Evolutionary conservation across 2,113 vertebrate genomes (phyloP).

Genomic region (Calidris pugnax): DNA sequence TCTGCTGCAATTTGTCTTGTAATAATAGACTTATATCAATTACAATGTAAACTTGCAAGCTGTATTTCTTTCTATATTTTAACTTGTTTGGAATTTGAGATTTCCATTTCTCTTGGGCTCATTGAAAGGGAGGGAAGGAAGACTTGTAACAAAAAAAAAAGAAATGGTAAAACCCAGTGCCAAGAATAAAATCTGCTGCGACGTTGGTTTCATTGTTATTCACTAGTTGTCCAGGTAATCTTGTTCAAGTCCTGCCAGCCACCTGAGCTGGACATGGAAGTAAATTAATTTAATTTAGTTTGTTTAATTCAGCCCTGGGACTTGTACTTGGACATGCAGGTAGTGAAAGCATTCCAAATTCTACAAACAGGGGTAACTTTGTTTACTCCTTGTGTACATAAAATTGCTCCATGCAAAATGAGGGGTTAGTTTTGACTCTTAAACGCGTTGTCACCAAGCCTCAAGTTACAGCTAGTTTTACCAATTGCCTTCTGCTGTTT

Average conservation of each 20-base stretch:
- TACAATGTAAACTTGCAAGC: slow-evolving; percentile 28
- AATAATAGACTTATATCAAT: slow-evolving; percentile 50
- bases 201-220: not conserved
- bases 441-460: not conserved
- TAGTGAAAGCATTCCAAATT: not conserved
- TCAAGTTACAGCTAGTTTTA: not conserved
- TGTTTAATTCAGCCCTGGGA: not conserved
- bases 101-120: not conserved
- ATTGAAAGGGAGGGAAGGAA: not conserved
- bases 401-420: not conserved
- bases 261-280: slow-evolving; percentile 19
- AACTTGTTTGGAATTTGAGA: slow-evolving; percentile 7
- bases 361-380: not conserved
- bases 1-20: slow-evolving; percentile 45
- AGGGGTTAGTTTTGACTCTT: not conserved
- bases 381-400: not conserved
- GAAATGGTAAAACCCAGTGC: not conserved
- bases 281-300: slow-evolving; percentile 11
- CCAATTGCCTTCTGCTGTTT: not conserved
- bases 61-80: not conserved
- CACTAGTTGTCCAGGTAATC: not conserved
- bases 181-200: not conserved
- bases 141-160: not conserved
- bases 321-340: not conserved
- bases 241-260: slow-evolving; percentile 4